Evolutionary conservation across 1,140 invertebrate species (phyloP).

Genomic region (Triops longicaudatus): DNA sequence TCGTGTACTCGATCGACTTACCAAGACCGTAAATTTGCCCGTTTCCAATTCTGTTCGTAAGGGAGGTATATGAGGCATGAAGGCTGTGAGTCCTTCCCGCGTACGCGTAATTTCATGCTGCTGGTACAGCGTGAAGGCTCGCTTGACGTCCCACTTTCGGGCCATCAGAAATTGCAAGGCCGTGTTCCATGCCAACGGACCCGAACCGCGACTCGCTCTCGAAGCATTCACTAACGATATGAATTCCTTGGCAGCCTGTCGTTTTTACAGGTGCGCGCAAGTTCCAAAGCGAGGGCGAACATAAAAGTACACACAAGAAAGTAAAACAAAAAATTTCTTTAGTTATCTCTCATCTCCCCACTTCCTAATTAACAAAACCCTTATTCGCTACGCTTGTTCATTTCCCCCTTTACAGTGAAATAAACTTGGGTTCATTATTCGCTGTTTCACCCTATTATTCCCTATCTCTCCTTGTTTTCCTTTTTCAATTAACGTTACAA

Average conservation of each 20-base stretch:
- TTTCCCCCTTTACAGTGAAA: too few species aligned
- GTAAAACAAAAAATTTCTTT: too few species aligned
- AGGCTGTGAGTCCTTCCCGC: slow-evolving; percentile 70
- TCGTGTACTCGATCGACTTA: slow-evolving; percentile 43
- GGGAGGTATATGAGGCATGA: slow-evolving; percentile 71
- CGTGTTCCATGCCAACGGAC: slow-evolving; percentile 61
- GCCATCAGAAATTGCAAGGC: slow-evolving; percentile 93
- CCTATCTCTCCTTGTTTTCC: too few species aligned
- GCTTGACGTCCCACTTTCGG: slow-evolving; percentile 83
- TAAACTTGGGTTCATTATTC: too few species aligned
- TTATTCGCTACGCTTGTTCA: too few species aligned
- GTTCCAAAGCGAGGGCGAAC: background rate
- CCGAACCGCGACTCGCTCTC: slow-evolving; percentile 47
- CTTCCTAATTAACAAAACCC: too few species aligned
- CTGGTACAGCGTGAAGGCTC: slow-evolving; percentile 78
- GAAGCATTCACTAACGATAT: slow-evolving; percentile 61
- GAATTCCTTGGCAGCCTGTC: slow-evolving; percentile 70
- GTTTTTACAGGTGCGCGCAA: slow-evolving; percentile 37
- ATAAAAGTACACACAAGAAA: too few species aligned
- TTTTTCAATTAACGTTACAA: too few species aligned
- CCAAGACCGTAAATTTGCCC: slow-evolving; percentile 94
- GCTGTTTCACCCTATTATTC: too few species aligned
- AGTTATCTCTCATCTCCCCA: too few species aligned
- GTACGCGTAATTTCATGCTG: slow-evolving; percentile 81
- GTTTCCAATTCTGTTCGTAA: slow-evolving; percentile 77